These are phyloP conservation scores for Perizoma flavofasciatum DNA, from an alignment of 2,888 invertebrate species.

Conservation along the genomic window DNA sequence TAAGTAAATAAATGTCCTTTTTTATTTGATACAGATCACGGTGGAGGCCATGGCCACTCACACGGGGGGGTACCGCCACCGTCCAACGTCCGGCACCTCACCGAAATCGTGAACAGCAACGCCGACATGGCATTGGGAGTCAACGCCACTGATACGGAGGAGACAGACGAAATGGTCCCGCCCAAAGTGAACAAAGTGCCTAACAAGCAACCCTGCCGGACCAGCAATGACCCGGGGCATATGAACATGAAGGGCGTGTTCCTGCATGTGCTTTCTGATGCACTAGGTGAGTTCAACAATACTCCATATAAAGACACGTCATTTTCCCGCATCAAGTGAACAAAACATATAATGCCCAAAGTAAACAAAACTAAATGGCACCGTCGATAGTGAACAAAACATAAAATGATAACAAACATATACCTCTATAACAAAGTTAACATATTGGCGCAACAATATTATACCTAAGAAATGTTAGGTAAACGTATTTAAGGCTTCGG, in stretches of 20 bases:
- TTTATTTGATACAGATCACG: slow-evolving; percentile 85
- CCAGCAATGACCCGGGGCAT: slow-evolving; percentile 86
- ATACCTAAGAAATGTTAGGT: too few species aligned
- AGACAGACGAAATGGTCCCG: slow-evolving; percentile 78
- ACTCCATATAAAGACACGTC: too few species aligned
- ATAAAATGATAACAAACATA: too few species aligned
- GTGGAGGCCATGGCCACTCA: slow-evolving; percentile 86
- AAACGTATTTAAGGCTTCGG: too few species aligned
- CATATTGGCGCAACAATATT: too few species aligned
- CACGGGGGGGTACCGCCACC: slow-evolving; percentile 84
- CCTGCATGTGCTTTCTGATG: slow-evolving; percentile 98
- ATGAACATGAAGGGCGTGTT: slow-evolving; percentile 99
- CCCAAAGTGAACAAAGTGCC: slow-evolving; percentile 59
- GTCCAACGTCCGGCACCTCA: slow-evolving; percentile 73
- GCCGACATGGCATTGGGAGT: slow-evolving; percentile 77
- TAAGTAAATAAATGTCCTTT: too few species aligned
- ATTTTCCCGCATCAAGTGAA: too few species aligned
- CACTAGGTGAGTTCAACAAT: slow-evolving; percentile 87
- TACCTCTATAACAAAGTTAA: too few species aligned
- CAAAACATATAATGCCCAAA: too few species aligned
- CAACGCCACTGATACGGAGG: slow-evolving; percentile 71
- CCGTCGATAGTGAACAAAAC: too few species aligned
- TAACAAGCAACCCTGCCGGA: slow-evolving; percentile 59
- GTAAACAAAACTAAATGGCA: too few species aligned
- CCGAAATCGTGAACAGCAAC: slow-evolving; percentile 78